phyloP scores from a whole-genome alignment of 1,140 invertebrate genomes.

The Stratiolaelaps scimitus region DNA sequence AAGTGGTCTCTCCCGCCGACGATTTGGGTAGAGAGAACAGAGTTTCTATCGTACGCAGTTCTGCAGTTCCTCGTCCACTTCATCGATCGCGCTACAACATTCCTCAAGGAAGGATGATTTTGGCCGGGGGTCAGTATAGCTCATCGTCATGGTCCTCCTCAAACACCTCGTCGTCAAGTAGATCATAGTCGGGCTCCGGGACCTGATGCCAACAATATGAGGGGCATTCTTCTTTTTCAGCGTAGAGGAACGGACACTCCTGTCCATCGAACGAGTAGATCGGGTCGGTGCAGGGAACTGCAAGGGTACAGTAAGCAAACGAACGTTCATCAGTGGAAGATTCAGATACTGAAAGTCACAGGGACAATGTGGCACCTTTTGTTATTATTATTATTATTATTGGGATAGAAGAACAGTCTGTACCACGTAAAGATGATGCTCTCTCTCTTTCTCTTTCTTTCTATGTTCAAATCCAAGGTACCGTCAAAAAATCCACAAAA shows the following conservation, averaged over 20 bases:
- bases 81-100: not conserved
- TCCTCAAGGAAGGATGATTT: not conserved
- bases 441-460: too few species aligned
- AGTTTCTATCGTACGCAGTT: too few species aligned
- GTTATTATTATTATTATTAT: too few species aligned
- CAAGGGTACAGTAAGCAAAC: not conserved
- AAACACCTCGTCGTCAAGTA: not conserved
- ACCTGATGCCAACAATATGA: constrained; percentile 13
- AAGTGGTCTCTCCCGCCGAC: too few species aligned
- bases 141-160: constrained; percentile 4
- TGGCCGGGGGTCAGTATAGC: not conserved
- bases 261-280: not conserved
- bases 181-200: not conserved
- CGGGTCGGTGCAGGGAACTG: constrained; percentile 18
- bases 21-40: too few species aligned
- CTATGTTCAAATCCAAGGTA: too few species aligned
- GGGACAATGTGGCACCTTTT: too few species aligned
- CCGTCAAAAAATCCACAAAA: too few species aligned
- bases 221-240: constrained; percentile 26
- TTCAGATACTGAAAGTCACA: too few species aligned
- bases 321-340: not conserved
- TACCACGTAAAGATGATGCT: too few species aligned
- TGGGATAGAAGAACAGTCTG: too few species aligned
- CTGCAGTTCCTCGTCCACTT: too few species aligned
- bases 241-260: constrained; percentile 9